Percentiles rank a stretch among this genome's conserved stretches.
phyloP scores from a whole-genome alignment of 2,113 vertebrate species.

The Peromyscus maniculatus region DNA sequence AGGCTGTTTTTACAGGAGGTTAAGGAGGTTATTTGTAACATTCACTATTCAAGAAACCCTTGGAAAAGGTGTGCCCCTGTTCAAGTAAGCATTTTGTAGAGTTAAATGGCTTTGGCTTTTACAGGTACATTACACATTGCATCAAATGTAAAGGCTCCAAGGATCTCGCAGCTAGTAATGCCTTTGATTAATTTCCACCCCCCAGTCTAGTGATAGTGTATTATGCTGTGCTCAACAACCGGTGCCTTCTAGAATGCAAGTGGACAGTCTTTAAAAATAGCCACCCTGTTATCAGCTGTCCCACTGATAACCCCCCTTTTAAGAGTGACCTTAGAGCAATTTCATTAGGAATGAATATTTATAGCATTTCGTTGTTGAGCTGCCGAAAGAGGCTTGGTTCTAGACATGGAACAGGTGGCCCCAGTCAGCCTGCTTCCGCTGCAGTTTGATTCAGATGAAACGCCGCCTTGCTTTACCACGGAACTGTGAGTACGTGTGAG shows the following conservation, averaged over 20 bases:
- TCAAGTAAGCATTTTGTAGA: slow-evolving; percentile 68
- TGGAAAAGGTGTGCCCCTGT: slow-evolving; percentile 65
- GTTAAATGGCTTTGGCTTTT: slow-evolving; percentile 68
- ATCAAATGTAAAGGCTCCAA: slow-evolving; percentile 43
- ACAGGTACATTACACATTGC: slow-evolving; percentile 3
- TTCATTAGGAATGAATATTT: slow-evolving; percentile 78
- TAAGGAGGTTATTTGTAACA: slow-evolving; percentile 78
- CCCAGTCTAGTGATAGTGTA: not conserved
- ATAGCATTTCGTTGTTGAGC: slow-evolving; percentile 74
- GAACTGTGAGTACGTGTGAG: slow-evolving; percentile 3
- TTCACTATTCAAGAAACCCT: slow-evolving; percentile 73
- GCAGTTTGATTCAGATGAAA: slow-evolving; percentile 62
- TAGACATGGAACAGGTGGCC: slow-evolving; percentile 79
- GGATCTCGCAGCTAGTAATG: slow-evolving; percentile 1
- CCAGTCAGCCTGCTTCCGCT: not conserved
- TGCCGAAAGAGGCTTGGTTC: slow-evolving; percentile 78
- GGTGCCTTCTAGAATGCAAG: slow-evolving; percentile 35
- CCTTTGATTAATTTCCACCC: slow-evolving; percentile 60
- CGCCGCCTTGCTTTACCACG: slow-evolving; percentile 65
- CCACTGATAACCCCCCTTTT: slow-evolving; percentile 69
- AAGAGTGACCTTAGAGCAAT: slow-evolving; percentile 80
- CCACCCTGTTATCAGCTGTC: slow-evolving; percentile 80
- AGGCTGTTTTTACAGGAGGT: slow-evolving; percentile 72
- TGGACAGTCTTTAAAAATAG: slow-evolving; percentile 50
- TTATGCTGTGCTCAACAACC: slow-evolving; percentile 35